A percentile compares a stretch with the other conserved stretches of the same genome.
Conservation (phyloP, 2,888 invertebrate species). For the Polymixis flavicincta region DNA sequence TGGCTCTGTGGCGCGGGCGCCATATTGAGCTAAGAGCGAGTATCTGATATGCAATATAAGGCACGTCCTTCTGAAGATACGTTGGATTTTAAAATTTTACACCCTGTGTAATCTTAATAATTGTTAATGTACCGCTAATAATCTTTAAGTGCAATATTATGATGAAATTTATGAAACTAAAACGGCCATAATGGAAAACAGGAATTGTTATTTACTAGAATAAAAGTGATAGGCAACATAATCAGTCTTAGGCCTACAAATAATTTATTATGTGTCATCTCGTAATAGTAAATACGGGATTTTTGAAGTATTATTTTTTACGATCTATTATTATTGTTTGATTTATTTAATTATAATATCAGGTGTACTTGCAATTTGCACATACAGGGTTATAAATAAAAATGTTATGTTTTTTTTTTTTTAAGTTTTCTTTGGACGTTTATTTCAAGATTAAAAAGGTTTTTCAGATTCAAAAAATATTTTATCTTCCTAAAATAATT, state of each 20-base stretch:
- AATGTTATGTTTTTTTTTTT: constrained; percentile 22
- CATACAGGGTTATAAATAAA: constrained; percentile 43
- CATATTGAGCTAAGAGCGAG: not conserved
- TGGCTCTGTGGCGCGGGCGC: constrained; percentile 35
- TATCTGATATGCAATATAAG: not conserved
- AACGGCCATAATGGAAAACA: constrained; percentile 9
- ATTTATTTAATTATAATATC: constrained; percentile 25
- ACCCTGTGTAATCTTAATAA: not conserved
- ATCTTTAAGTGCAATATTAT: constrained; percentile 4
- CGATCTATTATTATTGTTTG: constrained; percentile 21
- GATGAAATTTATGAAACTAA: not conserved
- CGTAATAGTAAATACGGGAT: constrained; percentile 1
- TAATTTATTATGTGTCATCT: constrained; percentile 20
- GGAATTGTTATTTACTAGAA: constrained; percentile 6
- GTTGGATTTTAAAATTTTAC: not conserved
- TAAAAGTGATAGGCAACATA: constrained; percentile 8
- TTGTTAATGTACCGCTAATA: not conserved
- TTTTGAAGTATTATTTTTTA: constrained; percentile 33
- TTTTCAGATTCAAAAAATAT: not conserved
- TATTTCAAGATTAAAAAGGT: constrained; percentile 9
- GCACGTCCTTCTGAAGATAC: not conserved
- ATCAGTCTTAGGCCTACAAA: constrained; percentile 4
- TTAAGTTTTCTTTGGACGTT: constrained; percentile 16
- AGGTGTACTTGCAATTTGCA: constrained; percentile 34
- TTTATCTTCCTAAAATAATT: not conserved